Evolutionary conservation across 2,888 invertebrate genomes (phyloP).

Genomic region (Parnassius mnemosyne): DNA sequence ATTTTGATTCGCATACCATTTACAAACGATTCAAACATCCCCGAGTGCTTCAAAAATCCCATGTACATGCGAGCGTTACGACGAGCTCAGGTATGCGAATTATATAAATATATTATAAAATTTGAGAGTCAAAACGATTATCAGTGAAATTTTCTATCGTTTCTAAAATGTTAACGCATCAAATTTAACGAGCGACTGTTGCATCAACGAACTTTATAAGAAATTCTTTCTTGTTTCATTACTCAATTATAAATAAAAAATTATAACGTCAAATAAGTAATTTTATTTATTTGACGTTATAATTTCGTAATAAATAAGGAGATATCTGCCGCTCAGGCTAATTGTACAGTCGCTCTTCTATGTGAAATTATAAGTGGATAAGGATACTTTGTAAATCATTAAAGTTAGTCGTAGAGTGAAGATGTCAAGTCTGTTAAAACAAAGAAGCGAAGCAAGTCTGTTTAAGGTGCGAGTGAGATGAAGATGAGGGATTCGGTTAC

Average conservation of each 20-base stretch:
- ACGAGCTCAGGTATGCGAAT: conserved; percentile 57
- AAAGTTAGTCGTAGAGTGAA: conserved; percentile 28
- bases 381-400: conserved; percentile 13
- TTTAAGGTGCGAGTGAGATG: conserved; percentile 52
- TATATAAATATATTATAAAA: conserved; percentile 47
- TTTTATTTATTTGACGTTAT: not conserved
- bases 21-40: conserved; percentile 45
- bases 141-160: not conserved
- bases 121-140: not conserved
- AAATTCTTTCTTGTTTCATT: not conserved
- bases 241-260: not conserved
- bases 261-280: not conserved
- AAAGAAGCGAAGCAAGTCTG: conserved; percentile 52
- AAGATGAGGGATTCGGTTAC: conserved; percentile 50
- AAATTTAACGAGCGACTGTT: conserved; percentile 1
- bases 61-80: conserved; percentile 58
- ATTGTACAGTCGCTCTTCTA: conserved; percentile 1
- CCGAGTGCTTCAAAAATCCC: conserved; percentile 48
- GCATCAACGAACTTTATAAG: not conserved
- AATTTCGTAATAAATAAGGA: not conserved
- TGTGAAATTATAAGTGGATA: not conserved
- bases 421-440: conserved; percentile 38
- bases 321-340: not conserved
- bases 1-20: conserved; percentile 46
- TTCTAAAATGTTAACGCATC: not conserved